A percentile compares a stretch with the other conserved stretches of the same genome.
phyloP scores from a whole-genome alignment of 1,140 invertebrate genomes.

The Euwallacea fornicatus region DNA sequence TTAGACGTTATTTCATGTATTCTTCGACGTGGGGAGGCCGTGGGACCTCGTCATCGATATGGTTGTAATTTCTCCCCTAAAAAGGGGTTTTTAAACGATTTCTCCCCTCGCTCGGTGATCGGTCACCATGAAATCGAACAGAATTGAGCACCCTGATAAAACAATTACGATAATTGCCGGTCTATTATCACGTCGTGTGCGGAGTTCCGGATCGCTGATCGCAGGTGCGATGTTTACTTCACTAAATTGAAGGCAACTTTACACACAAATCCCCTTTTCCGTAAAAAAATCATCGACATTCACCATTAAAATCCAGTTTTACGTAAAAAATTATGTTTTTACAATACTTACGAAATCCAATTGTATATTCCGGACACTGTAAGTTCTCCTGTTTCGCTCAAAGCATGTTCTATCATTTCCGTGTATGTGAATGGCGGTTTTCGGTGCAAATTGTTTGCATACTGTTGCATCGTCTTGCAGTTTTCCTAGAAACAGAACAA shows the following conservation, averaged over 20 bases:
- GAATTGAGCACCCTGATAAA: constrained; percentile 36
- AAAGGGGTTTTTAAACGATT: no score
- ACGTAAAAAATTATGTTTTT: not conserved
- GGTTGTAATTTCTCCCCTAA: no score
- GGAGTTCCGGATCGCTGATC: constrained; percentile 30
- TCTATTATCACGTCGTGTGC: constrained; percentile 39
- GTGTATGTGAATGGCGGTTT: constrained; percentile 86
- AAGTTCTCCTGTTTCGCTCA: constrained; percentile 79
- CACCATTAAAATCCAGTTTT: not conserved
- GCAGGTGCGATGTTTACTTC: constrained; percentile 25
- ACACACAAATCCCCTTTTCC: not conserved
- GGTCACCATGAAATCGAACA: constrained; percentile 39
- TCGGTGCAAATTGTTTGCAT: constrained; percentile 56
- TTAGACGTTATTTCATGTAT: no score
- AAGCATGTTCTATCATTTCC: constrained; percentile 82
- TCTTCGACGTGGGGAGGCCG: no score
- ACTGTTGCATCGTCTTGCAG: constrained; percentile 12
- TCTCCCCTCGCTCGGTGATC: constrained; percentile 15
- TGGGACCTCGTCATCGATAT: no score
- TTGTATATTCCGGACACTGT: constrained; percentile 89
- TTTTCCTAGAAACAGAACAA: constrained; percentile 23
- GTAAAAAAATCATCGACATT: not conserved
- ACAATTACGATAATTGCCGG: constrained; percentile 38
- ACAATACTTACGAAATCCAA: constrained; percentile 94
- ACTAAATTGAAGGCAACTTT: not conserved